Base-by-base conservation (phyloP, 2,888 invertebrate genomes). In the Trilocha varians region DNA sequence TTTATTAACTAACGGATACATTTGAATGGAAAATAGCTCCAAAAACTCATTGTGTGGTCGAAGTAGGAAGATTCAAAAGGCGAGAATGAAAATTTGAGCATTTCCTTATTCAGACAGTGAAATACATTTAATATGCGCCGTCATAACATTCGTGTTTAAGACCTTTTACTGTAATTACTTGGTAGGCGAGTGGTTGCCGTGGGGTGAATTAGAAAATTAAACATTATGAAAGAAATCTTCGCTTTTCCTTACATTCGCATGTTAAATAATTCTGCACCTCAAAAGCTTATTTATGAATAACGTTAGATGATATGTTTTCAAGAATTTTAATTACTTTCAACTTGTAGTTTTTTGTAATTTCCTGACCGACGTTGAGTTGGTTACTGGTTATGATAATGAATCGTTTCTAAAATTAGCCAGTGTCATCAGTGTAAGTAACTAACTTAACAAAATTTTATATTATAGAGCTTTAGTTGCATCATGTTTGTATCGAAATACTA, bases 61-160 rank as follows among this genome's bases (percentile, higher is more conserved):
- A 25, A 25, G 8, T 25, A 52, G 66, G 65, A 72, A 32, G 15
- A 75, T 79, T 77, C 69, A 77, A 56, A 52, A 44, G 55, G 52
- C 60, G 59, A 61, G 62, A 76, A 74, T 67, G 67, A 69, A 70
- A 67, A 65, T 62, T 64, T 65, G 59, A 70, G 64, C 62, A 62
- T 61, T 59, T 70, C 65, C 65, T 66, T 65, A 54, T 70, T 65
- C 65, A 61, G 65, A 62, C 60, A 67, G 63, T 55, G 68, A 70
- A 79, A 78, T 78, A 78, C 82, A 78, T 80, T 83, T 83, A 73
- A 84, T 83, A 84, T 84, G 70, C 78, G 68, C 79, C 78, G 77
- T 84, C 82, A 85, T 85, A 84, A 84, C 74, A 80, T 83, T 79
- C 72, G 70, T 76, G 79, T 70, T 77, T 74, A 82, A 82, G 83